A percentile compares a stretch with the other conserved stretches of the same genome.
Conservation (phyloP, 2,113 vertebrate genomes). For the Ameiurus melas region DNA sequence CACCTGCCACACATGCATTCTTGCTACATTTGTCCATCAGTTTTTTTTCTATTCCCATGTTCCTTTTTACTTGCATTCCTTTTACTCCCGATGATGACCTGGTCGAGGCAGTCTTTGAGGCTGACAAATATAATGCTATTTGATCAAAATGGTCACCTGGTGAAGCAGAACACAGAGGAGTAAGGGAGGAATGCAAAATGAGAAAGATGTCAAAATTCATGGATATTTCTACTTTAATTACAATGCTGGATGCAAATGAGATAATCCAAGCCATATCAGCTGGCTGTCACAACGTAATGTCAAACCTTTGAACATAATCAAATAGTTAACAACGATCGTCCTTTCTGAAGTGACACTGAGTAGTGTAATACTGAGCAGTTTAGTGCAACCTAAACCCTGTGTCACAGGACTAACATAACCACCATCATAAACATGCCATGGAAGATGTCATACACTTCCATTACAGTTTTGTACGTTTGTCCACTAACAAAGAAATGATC, state of each 20-base stretch:
- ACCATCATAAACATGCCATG: not conserved
- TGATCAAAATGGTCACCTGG: constrained; percentile 74
- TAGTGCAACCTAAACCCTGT: not conserved
- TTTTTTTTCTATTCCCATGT: constrained; percentile 33
- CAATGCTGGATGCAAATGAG: constrained; percentile 5
- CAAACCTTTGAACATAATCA: constrained; percentile 11
- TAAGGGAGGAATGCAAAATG: not conserved
- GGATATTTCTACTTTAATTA: constrained; percentile 25
- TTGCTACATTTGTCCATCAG: not conserved
- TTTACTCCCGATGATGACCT: constrained; percentile 55
- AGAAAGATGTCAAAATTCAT: not conserved
- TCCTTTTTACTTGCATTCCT: constrained; percentile 51
- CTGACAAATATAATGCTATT: constrained; percentile 64
- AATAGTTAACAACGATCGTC: not conserved
- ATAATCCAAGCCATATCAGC: not conserved
- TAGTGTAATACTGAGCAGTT: not conserved
- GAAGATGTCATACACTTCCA: not conserved
- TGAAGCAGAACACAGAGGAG: constrained; percentile 57
- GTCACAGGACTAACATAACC: not conserved
- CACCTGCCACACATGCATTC: constrained; percentile 32
- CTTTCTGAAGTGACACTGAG: constrained; percentile 9
- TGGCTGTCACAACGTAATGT: not conserved
- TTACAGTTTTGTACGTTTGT: too few relatives aligned
- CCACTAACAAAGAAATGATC: too few relatives aligned
- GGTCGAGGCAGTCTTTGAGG: constrained; percentile 65